Percentiles rank a stretch among this genome's conserved stretches.
These are phyloP conservation scores for Falco cherrug DNA, from an alignment of 2,797 vertebrate genomes.

Conservation along the genomic window DNA sequence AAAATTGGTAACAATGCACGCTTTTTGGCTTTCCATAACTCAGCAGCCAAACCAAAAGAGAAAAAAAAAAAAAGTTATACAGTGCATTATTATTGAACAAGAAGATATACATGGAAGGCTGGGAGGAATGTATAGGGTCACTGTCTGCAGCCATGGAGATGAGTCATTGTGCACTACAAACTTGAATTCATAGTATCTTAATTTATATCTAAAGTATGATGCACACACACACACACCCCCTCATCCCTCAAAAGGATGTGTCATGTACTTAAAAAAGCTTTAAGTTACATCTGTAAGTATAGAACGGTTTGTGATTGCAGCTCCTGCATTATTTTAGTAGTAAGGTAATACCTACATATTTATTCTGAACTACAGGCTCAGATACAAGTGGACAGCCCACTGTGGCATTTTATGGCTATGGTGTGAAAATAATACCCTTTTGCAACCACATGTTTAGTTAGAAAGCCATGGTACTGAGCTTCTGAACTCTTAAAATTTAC, in stretches of 20 bases:
- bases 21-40: neutral
- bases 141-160: neutral
- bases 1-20: neutral
- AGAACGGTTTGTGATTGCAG: neutral
- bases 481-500: neutral
- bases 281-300: neutral
- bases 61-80: neutral
- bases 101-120: neutral
- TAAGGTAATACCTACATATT: fast-evolving
- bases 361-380: neutral
- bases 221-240: neutral
- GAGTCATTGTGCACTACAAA: neutral
- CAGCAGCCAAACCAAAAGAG: neutral
- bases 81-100: neutral
- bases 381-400: neutral
- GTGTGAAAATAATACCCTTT: neutral
- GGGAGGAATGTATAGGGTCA: neutral
- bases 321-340: neutral
- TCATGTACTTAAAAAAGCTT: neutral
- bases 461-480: neutral
- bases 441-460: neutral
- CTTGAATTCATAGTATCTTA: neutral
- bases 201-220: neutral
- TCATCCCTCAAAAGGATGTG: fast-evolving
- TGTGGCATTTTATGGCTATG: neutral